phyloP scores from a whole-genome alignment of 2,888 invertebrate genomes.

The Yponomeuta evonymella region DNA sequence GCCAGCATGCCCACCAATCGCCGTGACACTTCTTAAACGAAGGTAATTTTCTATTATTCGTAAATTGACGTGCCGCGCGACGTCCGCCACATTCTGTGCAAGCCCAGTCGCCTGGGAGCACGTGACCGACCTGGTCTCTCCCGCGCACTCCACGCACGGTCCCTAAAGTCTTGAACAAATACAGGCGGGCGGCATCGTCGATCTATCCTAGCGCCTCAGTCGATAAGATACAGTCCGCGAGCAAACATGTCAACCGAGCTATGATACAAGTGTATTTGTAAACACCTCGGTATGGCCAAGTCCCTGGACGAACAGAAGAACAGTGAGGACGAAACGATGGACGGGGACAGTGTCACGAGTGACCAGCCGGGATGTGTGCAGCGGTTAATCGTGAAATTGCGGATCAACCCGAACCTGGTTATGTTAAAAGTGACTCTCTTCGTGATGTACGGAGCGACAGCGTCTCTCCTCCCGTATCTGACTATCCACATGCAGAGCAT shows the following conservation, averaged over 20 bases:
- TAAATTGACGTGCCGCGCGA: conserved; percentile 68
- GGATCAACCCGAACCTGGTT: conserved; percentile 85
- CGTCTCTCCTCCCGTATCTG: conserved; percentile 89
- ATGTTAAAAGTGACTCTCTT: conserved; percentile 89
- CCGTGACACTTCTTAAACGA: conserved; percentile 73
- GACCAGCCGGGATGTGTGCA: conserved; percentile 56
- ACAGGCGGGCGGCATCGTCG: conserved; percentile 44
- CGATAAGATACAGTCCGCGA: conserved; percentile 63
- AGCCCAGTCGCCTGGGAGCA: conserved; percentile 63
- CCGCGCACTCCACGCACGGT: conserved; percentile 40
- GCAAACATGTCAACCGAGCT: conserved; percentile 34
- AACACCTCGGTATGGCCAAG: conserved; percentile 45
- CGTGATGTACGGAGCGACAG: conserved; percentile 90
- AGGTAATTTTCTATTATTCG: conserved; percentile 75
- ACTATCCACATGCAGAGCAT: conserved; percentile 94
- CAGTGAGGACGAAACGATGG: conserved; percentile 67
- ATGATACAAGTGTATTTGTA: not conserved
- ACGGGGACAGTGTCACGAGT: conserved; percentile 49
- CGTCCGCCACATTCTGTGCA: conserved; percentile 56
- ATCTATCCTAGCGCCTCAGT: conserved; percentile 49
- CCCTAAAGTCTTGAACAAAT: conserved; percentile 53
- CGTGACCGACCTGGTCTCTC: conserved; percentile 54
- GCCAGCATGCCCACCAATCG: conserved; percentile 71
- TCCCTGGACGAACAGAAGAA: conserved; percentile 56
- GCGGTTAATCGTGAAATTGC: conserved; percentile 63